Conservation (phyloP, 2,113 vertebrate genomes). For the Mobula hypostoma region DNA sequence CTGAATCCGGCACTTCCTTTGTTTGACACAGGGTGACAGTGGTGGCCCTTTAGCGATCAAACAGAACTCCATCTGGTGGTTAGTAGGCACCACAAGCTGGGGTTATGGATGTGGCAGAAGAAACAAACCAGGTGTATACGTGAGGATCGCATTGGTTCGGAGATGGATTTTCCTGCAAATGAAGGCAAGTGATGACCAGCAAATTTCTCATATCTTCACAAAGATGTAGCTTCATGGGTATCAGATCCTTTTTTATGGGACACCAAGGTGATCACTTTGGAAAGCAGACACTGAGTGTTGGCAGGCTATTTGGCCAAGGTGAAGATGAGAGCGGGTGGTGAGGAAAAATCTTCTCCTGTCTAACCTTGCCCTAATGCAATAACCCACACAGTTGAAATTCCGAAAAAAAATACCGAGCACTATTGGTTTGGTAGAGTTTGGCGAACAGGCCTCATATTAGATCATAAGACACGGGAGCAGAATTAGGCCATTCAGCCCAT, state of each 20-base stretch:
- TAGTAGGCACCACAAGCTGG: slow-evolving; percentile 86
- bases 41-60: slow-evolving; percentile 77
- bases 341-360: neutral
- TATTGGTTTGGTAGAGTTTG: no score
- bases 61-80: slow-evolving; percentile 68
- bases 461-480: no score
- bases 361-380: neutral
- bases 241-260: neutral
- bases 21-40: slow-evolving; percentile 75
- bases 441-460: neutral
- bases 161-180: slow-evolving; percentile 76
- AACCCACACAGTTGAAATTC: neutral
- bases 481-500: no score
- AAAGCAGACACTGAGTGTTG: neutral
- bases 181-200: slow-evolving; percentile 59
- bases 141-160: slow-evolving; percentile 66
- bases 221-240: neutral
- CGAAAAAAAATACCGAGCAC: no score
- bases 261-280: neutral
- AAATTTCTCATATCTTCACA: neutral
- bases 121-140: slow-evolving; percentile 76
- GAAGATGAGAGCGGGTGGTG: neutral
- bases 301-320: neutral
- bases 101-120: slow-evolving; percentile 69
- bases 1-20: neutral